Base-by-base conservation (phyloP, 2,797 vertebrate species). In the Phataginus tricuspis region DNA sequence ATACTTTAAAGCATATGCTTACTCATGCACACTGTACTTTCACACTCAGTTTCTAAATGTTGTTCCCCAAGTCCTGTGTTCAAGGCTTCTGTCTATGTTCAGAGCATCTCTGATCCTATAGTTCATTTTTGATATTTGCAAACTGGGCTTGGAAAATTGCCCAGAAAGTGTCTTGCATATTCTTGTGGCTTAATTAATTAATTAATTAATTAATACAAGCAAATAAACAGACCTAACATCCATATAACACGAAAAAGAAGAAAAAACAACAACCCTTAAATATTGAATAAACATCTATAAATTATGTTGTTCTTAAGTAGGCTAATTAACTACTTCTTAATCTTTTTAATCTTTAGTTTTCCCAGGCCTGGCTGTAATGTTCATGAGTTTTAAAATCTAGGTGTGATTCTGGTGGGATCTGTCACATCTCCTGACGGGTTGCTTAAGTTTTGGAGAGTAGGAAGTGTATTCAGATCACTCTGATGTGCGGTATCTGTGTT, bases 161-260 rank as follows among this genome's bases (percentile, higher is more conserved):
- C 21, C 11, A 79, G 78, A 79, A 79, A 23, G 53, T 69, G 18
- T 89, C 37, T 63, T 95, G n/a, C 85, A 23, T 77, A 83, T 63
- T 75, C 34, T 15, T 55, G 16, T 51, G 53, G 27, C 53, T 63
- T 95, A 45, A 45, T 45, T 45, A 45, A 45, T 45, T 45, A 10
- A 10, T 72, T 53, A 86, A 61, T 86, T 74, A 45, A 88, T 57
- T 85, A 14, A 55, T n/a, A 72, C 15, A 61, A 83, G 27, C 51
- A 91, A 82, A 49, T 82, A 77, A 86, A 79, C 31, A 86, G 57
- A 83, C 21, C 74, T 95, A 31, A 80, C 92, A 45, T 45, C n/a
- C 59, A 27, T 31, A 31, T 34, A 61, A 66, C 31, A 57, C 42
- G 5, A 84, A 63, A 74, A 57, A 78, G 61, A 72, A 83, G 31